These are phyloP conservation scores for Archaeoteleia sp. DNA, from an alignment of 2,888 invertebrate species.

Conservation along the genomic window DNA sequence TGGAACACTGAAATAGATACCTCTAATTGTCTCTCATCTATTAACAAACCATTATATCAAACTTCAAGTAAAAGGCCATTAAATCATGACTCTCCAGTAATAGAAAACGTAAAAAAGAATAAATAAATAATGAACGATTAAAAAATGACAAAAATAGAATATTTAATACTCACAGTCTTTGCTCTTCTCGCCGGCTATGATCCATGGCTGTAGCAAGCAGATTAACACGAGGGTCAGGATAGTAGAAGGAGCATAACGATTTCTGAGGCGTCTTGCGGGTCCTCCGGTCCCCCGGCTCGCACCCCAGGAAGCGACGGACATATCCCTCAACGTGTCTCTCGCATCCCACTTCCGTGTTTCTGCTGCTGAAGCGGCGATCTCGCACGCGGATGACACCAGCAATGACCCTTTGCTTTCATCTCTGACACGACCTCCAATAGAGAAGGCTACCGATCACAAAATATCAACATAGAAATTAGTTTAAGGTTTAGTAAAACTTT, in stretches of 20 bases:
- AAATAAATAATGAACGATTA: too few species aligned
- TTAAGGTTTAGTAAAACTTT: too few species aligned
- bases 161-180: constrained; percentile 65
- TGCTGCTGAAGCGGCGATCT: constrained; percentile 32
- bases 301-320: constrained; percentile 60
- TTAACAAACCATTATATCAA: too few species aligned
- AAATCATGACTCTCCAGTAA: too few species aligned
- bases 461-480: too few species aligned
- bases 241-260: constrained; percentile 5
- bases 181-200: constrained; percentile 63
- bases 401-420: constrained; percentile 35
- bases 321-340: constrained; percentile 52
- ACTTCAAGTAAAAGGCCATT: too few species aligned
- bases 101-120: too few species aligned
- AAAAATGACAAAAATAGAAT: constrained; percentile 1
- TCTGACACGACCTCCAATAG: constrained; percentile 36
- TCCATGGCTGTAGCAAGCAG: constrained; percentile 50
- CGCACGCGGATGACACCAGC: constrained; percentile 25
- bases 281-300: constrained; percentile 45
- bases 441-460: too few species aligned
- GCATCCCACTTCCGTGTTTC: constrained; percentile 49
- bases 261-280: constrained; percentile 40
- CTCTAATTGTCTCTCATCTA: too few species aligned
- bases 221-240: constrained; percentile 31
- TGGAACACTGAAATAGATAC: too few species aligned